A percentile compares a stretch with the other conserved stretches of the same genome.
These are phyloP conservation scores for Pediacus dermestoides DNA, from an alignment of 2,888 invertebrate genomes.

Conservation along the genomic window DNA sequence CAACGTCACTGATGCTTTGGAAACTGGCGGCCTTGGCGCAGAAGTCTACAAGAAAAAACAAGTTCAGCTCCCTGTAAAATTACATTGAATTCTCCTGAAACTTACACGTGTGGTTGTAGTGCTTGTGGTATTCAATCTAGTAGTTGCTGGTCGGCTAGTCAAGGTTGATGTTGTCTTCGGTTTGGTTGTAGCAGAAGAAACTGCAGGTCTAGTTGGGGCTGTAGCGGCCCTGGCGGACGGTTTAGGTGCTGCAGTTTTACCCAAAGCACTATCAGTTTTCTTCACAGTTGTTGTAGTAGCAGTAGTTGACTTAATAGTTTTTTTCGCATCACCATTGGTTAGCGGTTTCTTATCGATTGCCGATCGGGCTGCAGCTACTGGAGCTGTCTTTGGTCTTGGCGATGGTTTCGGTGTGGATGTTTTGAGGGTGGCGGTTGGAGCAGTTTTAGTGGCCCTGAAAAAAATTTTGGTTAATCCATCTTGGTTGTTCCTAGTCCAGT, in stretches of 20 bases:
- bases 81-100: neutral
- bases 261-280: conserved; percentile 11
- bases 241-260: conserved; percentile 21
- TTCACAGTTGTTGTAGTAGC: conserved; percentile 13
- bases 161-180: conserved; percentile 34
- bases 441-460: too few species aligned
- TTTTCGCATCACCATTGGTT: conserved; percentile 57
- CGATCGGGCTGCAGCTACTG: conserved; percentile 25
- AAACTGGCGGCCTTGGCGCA: conserved; percentile 16
- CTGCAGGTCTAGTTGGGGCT: conserved; percentile 21
- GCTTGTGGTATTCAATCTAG: neutral
- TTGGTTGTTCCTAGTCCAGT: too few species aligned
- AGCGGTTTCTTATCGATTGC: conserved; percentile 53
- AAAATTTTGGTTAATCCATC: too few species aligned
- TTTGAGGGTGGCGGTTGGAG: conserved; percentile 16
- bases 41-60: conserved; percentile 10
- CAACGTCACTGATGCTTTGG: conserved; percentile 23
- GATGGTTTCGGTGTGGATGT: conserved; percentile 30
- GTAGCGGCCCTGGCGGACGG: conserved; percentile 23
- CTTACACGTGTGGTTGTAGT: neutral
- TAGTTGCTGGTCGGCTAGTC: conserved; percentile 25
- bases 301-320: conserved; percentile 27
- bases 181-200: conserved; percentile 28
- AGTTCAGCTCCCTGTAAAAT: conserved; percentile 5
- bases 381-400: conserved; percentile 25